Evolutionary conservation across 2,113 vertebrate genomes (phyloP).

Genomic region (Mustela nigripes): DNA sequence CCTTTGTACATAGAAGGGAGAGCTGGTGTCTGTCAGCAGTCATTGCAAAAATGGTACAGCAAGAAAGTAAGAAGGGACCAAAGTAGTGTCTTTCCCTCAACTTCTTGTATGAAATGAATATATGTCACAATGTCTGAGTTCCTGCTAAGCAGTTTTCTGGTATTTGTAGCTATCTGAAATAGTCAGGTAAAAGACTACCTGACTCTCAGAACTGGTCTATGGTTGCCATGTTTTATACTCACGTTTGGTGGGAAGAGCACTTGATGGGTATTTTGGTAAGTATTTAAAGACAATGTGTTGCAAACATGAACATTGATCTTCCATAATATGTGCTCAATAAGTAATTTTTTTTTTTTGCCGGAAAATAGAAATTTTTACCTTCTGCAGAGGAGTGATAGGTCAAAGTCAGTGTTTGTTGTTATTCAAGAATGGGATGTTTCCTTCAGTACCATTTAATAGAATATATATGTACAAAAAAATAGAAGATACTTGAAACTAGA

Average conservation of each 20-base stretch:
- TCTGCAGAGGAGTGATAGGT: not conserved
- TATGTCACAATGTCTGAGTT: not conserved
- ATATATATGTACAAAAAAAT: not conserved
- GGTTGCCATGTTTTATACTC: not conserved
- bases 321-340: not conserved
- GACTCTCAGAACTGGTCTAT: not conserved
- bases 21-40: not conserved
- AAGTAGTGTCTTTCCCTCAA: not conserved
- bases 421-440: not conserved
- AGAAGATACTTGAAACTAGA: not conserved
- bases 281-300: not conserved
- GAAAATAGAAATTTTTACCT: not conserved
- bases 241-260: not conserved
- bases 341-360: not conserved
- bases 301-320: not conserved
- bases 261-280: not conserved
- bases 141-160: not conserved
- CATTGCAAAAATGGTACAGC: not conserved
- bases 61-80: not conserved
- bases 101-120: not conserved
- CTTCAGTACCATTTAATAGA: not conserved
- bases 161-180: not conserved
- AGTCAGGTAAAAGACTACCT: not conserved
- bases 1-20: not conserved
- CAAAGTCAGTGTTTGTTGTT: slow-evolving; percentile 3